Percentiles rank a stretch among this genome's conserved stretches.
Conservation (phyloP, 2,888 invertebrate species). For the Ennomos fuscantarius region DNA sequence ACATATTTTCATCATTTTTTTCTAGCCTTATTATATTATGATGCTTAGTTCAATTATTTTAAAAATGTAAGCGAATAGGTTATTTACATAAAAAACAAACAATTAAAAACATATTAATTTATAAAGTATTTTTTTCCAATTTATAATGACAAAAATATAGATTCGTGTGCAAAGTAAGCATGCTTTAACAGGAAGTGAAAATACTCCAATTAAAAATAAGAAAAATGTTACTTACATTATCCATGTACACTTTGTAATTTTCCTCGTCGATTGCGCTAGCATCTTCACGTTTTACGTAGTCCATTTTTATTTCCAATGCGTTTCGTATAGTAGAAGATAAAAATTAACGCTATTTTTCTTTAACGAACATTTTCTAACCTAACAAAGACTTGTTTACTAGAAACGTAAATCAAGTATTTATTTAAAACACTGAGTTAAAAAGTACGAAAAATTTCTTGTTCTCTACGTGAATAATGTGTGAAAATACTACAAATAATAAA, state of each 20-base stretch:
- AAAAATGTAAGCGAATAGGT: too few species aligned
- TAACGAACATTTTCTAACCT: constrained; percentile 69
- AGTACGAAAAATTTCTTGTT: constrained; percentile 3
- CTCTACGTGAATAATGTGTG: constrained; percentile 1
- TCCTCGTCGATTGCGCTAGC: constrained; percentile 70
- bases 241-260: constrained; percentile 70
- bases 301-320: constrained; percentile 53
- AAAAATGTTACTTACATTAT: constrained; percentile 63
- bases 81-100: too few species aligned
- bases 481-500: constrained; percentile 29
- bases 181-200: constrained; percentile 20
- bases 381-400: constrained; percentile 28
- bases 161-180: too few species aligned
- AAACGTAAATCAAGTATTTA: neutral
- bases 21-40: too few species aligned
- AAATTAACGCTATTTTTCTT: constrained; percentile 37
- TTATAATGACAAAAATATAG: too few species aligned
- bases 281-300: constrained; percentile 78
- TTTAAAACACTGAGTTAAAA: neutral
- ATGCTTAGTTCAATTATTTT: too few species aligned
- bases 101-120: too few species aligned
- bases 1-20: too few species aligned
- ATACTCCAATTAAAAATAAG: neutral
- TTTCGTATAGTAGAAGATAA: constrained; percentile 25
- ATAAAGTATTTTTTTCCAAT: too few species aligned